Percentiles rank a stretch among this genome's conserved stretches.
Conservation (phyloP, 2,113 vertebrate genomes). For the Catharus fuscescens region DNA sequence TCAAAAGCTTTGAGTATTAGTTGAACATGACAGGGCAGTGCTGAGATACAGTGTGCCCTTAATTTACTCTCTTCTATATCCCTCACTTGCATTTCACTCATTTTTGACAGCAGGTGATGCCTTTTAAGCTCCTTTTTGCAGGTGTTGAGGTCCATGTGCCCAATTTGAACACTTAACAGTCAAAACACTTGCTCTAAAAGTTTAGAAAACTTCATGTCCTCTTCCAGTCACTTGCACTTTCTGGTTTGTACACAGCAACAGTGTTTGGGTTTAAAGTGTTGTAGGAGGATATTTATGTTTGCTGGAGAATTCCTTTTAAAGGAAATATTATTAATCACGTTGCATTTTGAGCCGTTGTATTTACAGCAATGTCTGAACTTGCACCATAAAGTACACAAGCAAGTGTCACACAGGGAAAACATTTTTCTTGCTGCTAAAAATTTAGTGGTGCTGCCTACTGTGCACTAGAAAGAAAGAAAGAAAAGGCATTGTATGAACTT, state of each 20-base stretch:
- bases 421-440: not conserved
- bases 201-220: not conserved
- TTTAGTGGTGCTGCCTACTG: not conserved
- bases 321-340: not conserved
- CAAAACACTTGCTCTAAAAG: too few species aligned
- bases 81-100: not conserved
- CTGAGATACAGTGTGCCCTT: not conserved
- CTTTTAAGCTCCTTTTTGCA: not conserved
- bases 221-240: not conserved
- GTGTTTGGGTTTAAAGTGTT: not conserved
- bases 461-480: not conserved
- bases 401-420: not conserved
- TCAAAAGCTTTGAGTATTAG: not conserved
- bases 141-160: not conserved
- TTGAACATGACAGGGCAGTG: not conserved
- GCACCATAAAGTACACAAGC: not conserved
- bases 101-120: not conserved
- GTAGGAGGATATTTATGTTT: not conserved
- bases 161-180: accelerated
- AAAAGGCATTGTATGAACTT: not conserved
- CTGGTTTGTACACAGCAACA: not conserved
- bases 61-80: not conserved
- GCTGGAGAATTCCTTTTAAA: not conserved
- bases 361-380: not conserved
- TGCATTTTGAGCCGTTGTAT: not conserved